phyloP scores from a whole-genome alignment of 2,888 invertebrate species.

The Conomelus anceps region DNA sequence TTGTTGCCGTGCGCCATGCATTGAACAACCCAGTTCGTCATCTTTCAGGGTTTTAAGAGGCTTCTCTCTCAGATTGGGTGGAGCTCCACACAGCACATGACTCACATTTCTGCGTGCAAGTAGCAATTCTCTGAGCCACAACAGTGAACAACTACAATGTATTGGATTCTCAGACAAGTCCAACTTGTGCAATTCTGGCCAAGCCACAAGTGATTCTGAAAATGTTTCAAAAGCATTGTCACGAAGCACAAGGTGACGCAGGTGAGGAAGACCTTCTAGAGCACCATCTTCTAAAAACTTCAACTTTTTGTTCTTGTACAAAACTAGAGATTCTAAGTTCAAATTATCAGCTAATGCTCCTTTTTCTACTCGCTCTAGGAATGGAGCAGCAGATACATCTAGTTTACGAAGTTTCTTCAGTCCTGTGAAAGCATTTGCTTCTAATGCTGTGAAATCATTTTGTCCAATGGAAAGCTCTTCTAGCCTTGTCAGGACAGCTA shows the following conservation, averaged over 20 bases:
- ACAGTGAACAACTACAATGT: slow-evolving; percentile 68
- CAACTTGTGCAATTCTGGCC: slow-evolving; percentile 65
- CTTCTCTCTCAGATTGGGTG: slow-evolving; percentile 63
- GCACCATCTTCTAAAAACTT: slow-evolving; percentile 67
- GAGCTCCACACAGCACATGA: slow-evolving; percentile 62
- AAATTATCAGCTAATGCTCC: slow-evolving; percentile 74
- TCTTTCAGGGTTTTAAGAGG: slow-evolving; percentile 60
- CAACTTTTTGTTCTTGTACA: slow-evolving; percentile 72
- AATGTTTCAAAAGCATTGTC: slow-evolving; percentile 71
- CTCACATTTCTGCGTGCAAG: slow-evolving; percentile 60
- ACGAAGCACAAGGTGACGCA: slow-evolving; percentile 65
- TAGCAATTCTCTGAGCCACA: slow-evolving; percentile 71
- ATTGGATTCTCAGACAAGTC: slow-evolving; percentile 79
- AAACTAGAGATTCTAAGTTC: slow-evolving; percentile 67
- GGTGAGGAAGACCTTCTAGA: slow-evolving; percentile 68
- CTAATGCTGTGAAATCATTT: slow-evolving; percentile 66
- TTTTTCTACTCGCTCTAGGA: slow-evolving; percentile 63
- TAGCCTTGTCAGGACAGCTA: slow-evolving; percentile 62
- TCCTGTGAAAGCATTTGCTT: slow-evolving; percentile 65
- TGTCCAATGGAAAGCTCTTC: slow-evolving; percentile 78
- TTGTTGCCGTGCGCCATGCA: slow-evolving; percentile 70
- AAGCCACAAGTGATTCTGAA: slow-evolving; percentile 71
- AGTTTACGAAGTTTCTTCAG: slow-evolving; percentile 67
- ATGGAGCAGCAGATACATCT: slow-evolving; percentile 70
- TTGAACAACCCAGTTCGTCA: slow-evolving; percentile 73